A percentile compares a stretch with the other conserved stretches of the same genome.
phyloP scores from a whole-genome alignment of 2,113 vertebrate genomes.

The Stigmatopora argus region DNA sequence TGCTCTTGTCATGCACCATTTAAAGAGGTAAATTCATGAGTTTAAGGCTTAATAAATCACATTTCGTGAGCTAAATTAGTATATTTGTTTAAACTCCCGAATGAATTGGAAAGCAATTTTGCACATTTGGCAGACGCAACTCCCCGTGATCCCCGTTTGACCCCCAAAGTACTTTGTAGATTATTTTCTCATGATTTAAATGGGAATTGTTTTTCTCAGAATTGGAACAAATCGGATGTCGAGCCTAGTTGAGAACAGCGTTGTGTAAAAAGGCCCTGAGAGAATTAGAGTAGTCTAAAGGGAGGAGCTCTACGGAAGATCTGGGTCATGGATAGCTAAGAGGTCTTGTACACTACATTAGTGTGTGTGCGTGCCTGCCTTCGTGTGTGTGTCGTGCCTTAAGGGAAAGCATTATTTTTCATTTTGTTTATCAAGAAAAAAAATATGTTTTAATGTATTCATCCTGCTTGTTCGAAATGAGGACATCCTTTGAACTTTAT shows the following conservation, averaged over 20 bases:
- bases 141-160: neutral
- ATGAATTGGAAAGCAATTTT: no score
- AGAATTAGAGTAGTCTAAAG: conserved; percentile 47
- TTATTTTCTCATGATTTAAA: neutral
- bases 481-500: neutral
- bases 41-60: no score
- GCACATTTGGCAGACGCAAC: no score
- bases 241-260: conserved; percentile 38
- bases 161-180: neutral
- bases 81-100: no score
- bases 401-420: neutral
- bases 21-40: no score
- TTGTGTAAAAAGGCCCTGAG: conserved; percentile 39
- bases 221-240: conserved; percentile 22
- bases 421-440: neutral
- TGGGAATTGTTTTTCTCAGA: neutral
- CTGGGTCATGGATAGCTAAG: conserved; percentile 68
- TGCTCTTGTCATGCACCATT: no score
- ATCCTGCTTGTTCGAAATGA: neutral
- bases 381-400: conserved; percentile 2
- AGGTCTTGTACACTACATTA: conserved; percentile 43
- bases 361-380: conserved; percentile 20
- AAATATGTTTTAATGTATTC: neutral
- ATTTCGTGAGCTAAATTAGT: no score
- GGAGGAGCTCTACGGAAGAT: conserved; percentile 56